Base-by-base conservation (phyloP, 2,113 vertebrate species). In the Acrocephalus arundinaceus region DNA sequence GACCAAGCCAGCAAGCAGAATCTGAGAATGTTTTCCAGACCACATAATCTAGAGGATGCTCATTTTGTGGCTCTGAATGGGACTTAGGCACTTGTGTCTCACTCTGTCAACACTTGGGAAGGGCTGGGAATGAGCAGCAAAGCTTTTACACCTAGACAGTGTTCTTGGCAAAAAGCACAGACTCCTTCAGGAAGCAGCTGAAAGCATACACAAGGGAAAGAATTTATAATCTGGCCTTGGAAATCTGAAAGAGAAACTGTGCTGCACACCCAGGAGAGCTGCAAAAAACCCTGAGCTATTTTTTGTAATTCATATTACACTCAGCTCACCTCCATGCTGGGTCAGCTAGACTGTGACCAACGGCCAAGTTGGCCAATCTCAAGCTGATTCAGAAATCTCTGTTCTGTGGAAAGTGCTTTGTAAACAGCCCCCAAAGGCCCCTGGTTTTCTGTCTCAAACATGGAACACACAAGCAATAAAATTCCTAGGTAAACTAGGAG, bases 141-240 rank as follows among this genome's bases (percentile, higher is more conserved):
- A 94, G 86, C 83, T 93, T 92, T 90, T 87, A 94, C 93, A 94
- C 76, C 80, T 68, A 92, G 91, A 88, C 48, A 91, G 9, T n/a
- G 27, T 80, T 61, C 76, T 85, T 95, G 87, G 84, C 89, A 91
- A 81, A 86, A 58, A 59, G 1, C 39, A 79, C 31, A 91, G 48
- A 87, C 73, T 92, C 51, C 80, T 90, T 48, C 61, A 82, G 61
- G 90, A 87, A 65, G 68, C 27, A 71, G 33, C 39, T 1, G 7
- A 83, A 84, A 94, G 89, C 51, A 90, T 46, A 67, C 90, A 83
- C 63, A 51, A 62, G 67, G 62, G 63, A 80, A 90, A 81, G 72
- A 68, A 74, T 87, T 80, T 81, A 37, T 72, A 49, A 90, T 67
- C 79, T 68, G 80, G 55, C 55, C 43, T 74, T 31, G 35, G 39